phyloP scores from a whole-genome alignment of 2,113 vertebrate species.

The Benitochromis conjunctus region DNA sequence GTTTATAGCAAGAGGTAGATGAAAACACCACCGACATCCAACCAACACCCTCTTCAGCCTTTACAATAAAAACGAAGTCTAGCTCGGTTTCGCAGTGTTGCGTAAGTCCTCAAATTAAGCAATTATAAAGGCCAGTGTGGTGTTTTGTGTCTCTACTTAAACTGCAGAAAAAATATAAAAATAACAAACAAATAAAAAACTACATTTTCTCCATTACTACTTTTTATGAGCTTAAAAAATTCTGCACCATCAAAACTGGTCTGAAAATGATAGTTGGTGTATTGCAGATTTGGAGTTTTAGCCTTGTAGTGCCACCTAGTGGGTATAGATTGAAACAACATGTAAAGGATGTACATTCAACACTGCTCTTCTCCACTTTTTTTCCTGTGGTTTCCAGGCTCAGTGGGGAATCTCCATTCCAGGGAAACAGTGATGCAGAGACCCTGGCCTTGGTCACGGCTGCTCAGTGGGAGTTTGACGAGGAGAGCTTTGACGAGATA shows the following conservation, averaged over 20 bases:
- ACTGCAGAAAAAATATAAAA: not conserved
- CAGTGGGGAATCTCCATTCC: constrained; percentile 86
- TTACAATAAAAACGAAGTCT: not conserved
- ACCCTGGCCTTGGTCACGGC: constrained; percentile 80
- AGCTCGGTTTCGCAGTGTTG: not conserved
- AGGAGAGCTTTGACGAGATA: constrained; percentile 81
- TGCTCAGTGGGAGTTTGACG: constrained; percentile 81
- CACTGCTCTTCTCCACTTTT: not conserved
- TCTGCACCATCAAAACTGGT: not conserved
- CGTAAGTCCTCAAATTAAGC: not conserved
- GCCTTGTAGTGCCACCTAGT: constrained; percentile 22
- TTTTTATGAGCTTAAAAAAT: not conserved
- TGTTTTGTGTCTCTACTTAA: not conserved
- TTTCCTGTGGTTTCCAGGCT: constrained; percentile 59
- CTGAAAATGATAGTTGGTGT: not conserved
- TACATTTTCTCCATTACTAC: not conserved
- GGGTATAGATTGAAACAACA: not conserved
- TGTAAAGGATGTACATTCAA: not conserved
- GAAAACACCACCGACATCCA: not conserved
- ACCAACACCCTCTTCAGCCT: not conserved
- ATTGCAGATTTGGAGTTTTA: not conserved
- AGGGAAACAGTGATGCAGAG: constrained; percentile 79
- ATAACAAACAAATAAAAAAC: not conserved
- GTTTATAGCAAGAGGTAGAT: not conserved
- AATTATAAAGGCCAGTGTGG: not conserved